Evolutionary conservation across 30 jellyfish, hydroid and myxozoan species (phyloP), one percentile per base, ranked within the genome.

Genomic region (Cassiopea andromeda): DNA sequence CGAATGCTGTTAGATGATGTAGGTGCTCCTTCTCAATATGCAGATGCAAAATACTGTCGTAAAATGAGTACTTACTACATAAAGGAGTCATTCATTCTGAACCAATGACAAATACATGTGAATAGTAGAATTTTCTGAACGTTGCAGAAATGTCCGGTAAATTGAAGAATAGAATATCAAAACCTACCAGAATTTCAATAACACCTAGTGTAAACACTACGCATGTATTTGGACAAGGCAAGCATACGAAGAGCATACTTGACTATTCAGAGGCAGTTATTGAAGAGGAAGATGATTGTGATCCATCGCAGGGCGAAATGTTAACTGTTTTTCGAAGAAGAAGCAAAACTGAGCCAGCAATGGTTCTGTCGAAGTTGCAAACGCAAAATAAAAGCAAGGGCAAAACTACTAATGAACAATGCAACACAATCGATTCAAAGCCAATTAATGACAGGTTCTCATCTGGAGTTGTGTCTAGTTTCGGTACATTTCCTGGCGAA

Each of bases 261-360:
- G 64, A 54, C 12, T 6, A 10, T 54, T 54, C 64, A 54, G 64
- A 54, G 64, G 64, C 12, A 10, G 5, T 70, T 70, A 19, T 70
- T 12, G 15, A 2, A 7, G 50, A 70, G 79, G 54, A 70, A 19
- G 10, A 6, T 43, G 16, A 4, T 38, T 17, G 54, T 19, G 57
- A 2, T 70, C n/a, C 79, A 9, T 8, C 79, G n/a, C 8, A 70
- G 27, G 79, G 27, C 54, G 54, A 70, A 5, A 70, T 70, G 79
- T 54, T 70, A 7, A 6, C 57, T 70, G 15, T 54, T 16, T 50
- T 77, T 48, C 69, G 82, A 8, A 45, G 50, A 75, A 75, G 60
- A 48, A 86, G 89, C 78, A 75, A 70, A 46, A 86, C 93, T 8
- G 89, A 77, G 47, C 93, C 93, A 0, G 93, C 88, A 16, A 73